Evolutionary conservation across 2,797 vertebrate species (phyloP).

Genomic region (Sebastes baramenuke): DNA sequence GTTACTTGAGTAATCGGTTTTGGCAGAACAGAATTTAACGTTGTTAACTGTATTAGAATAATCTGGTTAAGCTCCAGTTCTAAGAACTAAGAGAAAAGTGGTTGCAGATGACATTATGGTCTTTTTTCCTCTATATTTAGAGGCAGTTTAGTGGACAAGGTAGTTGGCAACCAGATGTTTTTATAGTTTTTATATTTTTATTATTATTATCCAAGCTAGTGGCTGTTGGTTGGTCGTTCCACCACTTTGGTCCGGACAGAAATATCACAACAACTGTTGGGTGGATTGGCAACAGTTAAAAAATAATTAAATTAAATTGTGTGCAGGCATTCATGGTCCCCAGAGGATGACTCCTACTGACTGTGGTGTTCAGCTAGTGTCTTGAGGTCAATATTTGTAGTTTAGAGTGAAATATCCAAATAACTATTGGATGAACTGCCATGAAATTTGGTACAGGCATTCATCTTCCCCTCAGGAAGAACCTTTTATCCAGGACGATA

Average conservation of each 20-base stretch:
- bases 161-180: neutral
- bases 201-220: neutral
- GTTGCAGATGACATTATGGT: neutral
- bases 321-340: neutral
- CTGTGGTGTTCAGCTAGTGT: neutral
- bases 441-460: neutral
- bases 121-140: neutral
- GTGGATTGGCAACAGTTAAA: too few species aligned
- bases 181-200: neutral
- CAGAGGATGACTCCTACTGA: neutral
- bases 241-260: neutral
- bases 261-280: neutral
- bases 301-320: neutral
- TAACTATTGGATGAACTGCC: neutral
- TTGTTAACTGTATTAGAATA: neutral
- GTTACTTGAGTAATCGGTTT: neutral
- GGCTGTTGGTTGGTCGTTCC: neutral
- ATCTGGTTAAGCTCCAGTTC: neutral
- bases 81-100: neutral
- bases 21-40: neutral
- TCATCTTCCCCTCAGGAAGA: too few species aligned
- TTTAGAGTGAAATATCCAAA: neutral
- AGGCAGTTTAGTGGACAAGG: neutral
- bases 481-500: neutral
- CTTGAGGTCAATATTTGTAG: neutral